Conservation (phyloP, 2,113 vertebrate genomes). For the Rhabdornis inornatus region DNA sequence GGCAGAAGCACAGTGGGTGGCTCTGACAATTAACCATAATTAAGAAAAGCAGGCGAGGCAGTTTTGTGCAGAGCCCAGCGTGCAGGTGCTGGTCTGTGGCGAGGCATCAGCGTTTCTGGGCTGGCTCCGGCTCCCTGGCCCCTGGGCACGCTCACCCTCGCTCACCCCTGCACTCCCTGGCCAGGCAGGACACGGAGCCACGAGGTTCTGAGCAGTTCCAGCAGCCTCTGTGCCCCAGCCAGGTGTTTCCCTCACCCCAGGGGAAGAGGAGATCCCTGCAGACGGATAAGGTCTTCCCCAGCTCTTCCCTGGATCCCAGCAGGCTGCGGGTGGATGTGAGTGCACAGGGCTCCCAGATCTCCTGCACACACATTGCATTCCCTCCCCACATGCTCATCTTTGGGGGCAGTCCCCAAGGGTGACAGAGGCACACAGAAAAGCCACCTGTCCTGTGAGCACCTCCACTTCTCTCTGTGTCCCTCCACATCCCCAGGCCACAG, state of each 20-base stretch:
- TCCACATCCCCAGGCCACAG: accelerated
- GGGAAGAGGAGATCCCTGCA: background rate
- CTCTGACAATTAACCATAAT: background rate
- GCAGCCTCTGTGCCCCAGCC: background rate
- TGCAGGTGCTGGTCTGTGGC: background rate
- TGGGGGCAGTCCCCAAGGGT: too few relatives aligned
- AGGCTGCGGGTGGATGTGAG: accelerated
- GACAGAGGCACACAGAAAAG: background rate
- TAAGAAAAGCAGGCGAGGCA: background rate
- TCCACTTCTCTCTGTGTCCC: background rate
- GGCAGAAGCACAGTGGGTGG: background rate
- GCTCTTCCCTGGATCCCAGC: background rate
- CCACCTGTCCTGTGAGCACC: background rate
- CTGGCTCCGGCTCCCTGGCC: background rate
- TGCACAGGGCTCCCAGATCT: background rate
- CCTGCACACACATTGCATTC: too few relatives aligned
- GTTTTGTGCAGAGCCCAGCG: background rate
- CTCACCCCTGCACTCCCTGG: background rate
- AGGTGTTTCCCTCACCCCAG: background rate
- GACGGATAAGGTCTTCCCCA: accelerated
- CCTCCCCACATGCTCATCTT: background rate
- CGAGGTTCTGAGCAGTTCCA: background rate
- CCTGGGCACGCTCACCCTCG: background rate
- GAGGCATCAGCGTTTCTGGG: background rate
- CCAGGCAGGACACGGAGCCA: accelerated